phyloP scores from a whole-genome alignment of 1,140 invertebrate species.

The Ctenoplectra terminalis region DNA sequence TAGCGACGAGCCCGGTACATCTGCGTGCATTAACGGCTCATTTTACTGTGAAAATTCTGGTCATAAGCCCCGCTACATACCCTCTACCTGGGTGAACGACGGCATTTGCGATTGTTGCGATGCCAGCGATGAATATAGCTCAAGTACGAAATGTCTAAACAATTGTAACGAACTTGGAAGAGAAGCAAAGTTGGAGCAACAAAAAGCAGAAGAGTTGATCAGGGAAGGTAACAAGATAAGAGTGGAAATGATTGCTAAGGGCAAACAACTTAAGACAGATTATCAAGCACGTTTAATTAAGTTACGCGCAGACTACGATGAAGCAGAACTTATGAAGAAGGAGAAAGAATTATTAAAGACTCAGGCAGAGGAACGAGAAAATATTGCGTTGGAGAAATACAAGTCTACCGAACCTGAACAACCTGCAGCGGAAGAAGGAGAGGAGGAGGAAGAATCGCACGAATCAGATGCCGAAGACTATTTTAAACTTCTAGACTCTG shows the following conservation, averaged over 20 bases:
- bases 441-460: slow-evolving; percentile 85
- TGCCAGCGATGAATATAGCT: slow-evolving; percentile 94
- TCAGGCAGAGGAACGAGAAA: slow-evolving; percentile 89
- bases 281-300: slow-evolving; percentile 88
- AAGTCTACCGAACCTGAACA: slow-evolving; percentile 87
- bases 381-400: slow-evolving; percentile 90
- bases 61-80: slow-evolving; percentile 90
- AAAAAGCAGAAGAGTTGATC: slow-evolving; percentile 88
- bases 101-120: slow-evolving; percentile 99
- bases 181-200: slow-evolving; percentile 90
- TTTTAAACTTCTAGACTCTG: slow-evolving; percentile 90
- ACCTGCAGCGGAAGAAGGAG: slow-evolving; percentile 81
- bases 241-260: slow-evolving; percentile 89
- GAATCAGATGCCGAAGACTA: slow-evolving; percentile 87
- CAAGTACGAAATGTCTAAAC: slow-evolving; percentile 87
- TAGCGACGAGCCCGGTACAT: slow-evolving; percentile 98
- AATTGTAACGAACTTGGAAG: slow-evolving; percentile 92
- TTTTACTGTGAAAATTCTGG: slow-evolving; percentile 98
- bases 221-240: slow-evolving; percentile 91
- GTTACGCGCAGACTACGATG: slow-evolving; percentile 88
- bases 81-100: slow-evolving; percentile 97
- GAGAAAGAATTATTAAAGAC: slow-evolving; percentile 90
- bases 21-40: slow-evolving; percentile 92
- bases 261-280: slow-evolving; percentile 89
- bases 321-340: slow-evolving; percentile 87